Evolutionary conservation across 2,113 vertebrate species (phyloP), one percentile per base, ranked within the genome.

Genomic region (Microtus richardsoni): DNA sequence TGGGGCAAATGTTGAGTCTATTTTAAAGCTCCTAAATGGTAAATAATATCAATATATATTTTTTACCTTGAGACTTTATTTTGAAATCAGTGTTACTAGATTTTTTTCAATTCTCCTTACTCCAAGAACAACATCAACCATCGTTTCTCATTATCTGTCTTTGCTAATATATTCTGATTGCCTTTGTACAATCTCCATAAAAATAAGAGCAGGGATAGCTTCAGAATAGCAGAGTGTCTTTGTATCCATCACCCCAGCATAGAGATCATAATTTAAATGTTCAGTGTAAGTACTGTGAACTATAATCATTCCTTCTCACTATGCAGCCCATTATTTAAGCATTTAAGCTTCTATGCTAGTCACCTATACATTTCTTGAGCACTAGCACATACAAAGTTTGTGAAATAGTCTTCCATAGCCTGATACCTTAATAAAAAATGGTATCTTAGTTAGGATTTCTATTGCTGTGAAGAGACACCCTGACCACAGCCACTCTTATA

Each of bases 151-250:
- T 98, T 97, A 96, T 94, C 94, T 94, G 95, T 95, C 93, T 93
- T 95, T 58, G 66, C 97, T 95, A 98, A 98, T 96, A 79, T 89
- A 92, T 95, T 89, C 96, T 98, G 98, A 98, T 98, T 98, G 94
- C 95, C 84, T 96, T 60, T 93, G 41, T 95, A 70, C 7, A 82
- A 78, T 97, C 95, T 97, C 97, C 97, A 97, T 88, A 95, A 96
- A 97, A 98, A 98, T 95, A 96, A 91, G 68, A 96, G 87, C 78
- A 96, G 75, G 19, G 60, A 96, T 93, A 96, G 33, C 24, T 4
- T 97, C 22, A 88, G 85, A 86, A 92, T 89, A 91, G 94, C 73
- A 89, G 94, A 97, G 66, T 96, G 95, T 96, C 86, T 93, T 96
- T 83, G 47, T 47, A 78, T 77, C 78, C 78, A 97, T 91, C 96